Conservation (phyloP, 2,113 vertebrate genomes). For the Paratilapia polleni region DNA sequence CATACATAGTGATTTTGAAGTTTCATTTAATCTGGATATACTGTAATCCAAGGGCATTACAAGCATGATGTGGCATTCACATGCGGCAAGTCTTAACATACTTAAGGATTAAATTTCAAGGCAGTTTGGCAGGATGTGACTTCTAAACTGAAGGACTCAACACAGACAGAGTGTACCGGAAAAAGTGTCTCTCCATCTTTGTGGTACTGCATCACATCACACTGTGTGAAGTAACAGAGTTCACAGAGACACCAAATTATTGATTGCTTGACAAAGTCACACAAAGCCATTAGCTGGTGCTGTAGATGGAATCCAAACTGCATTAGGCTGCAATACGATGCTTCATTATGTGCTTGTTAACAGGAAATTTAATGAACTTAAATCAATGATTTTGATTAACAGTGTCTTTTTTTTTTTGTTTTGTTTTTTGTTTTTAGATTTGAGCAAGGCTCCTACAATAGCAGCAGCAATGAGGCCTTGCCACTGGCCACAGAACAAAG, state of each 20-base stretch:
- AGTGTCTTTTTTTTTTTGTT: background rate
- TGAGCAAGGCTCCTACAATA: slow-evolving; percentile 19
- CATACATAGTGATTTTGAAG: slow-evolving; percentile 15
- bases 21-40: slow-evolving; percentile 45
- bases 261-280: slow-evolving; percentile 64
- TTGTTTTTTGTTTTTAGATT: slow-evolving; percentile 13
- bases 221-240: slow-evolving; percentile 46
- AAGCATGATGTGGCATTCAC: slow-evolving; percentile 29
- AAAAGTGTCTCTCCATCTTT: slow-evolving; percentile 46
- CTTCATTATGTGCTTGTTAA: slow-evolving; percentile 62
- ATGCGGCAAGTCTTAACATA: background rate
- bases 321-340: slow-evolving; percentile 50
- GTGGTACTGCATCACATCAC: slow-evolving; percentile 42
- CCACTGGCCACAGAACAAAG: slow-evolving; percentile 57
- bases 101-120: slow-evolving; percentile 41
- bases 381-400: slow-evolving; percentile 57
- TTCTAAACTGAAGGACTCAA: slow-evolving; percentile 34
- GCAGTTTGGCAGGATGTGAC: slow-evolving; percentile 24
- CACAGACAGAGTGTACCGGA: slow-evolving; percentile 41
- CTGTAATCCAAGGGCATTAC: slow-evolving; percentile 43
- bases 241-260: slow-evolving; percentile 70
- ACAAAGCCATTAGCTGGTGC: slow-evolving; percentile 56
- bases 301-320: slow-evolving; percentile 45
- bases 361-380: slow-evolving; percentile 59
- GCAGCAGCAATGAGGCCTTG: slow-evolving; percentile 28